Evolutionary conservation across 1,140 invertebrate genomes (phyloP), one percentile per base, ranked within the genome.

Genomic region (Zaprionus inermis): DNA sequence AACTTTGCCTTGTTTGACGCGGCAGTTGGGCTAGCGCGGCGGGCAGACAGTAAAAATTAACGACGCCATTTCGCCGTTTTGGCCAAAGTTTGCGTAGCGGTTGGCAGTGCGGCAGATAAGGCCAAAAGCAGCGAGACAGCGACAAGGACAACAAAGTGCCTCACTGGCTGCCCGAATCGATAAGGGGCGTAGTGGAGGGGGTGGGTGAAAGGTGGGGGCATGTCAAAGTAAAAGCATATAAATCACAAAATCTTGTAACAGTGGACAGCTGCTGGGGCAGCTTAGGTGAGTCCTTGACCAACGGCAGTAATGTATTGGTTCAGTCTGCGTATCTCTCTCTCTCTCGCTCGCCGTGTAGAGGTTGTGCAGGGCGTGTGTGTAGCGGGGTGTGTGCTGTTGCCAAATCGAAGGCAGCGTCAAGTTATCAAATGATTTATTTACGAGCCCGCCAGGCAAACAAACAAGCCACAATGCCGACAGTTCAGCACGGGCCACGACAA

Each of bases 371-470:
- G 38, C 24, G 10, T 46, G 28, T 51, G 24, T 36, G 3, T n/a
- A n/a, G n/a, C 3, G 24, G 24, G 24, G 24, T 55, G 38, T 38
- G 67, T 55, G 49, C 57, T 61, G 38, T 61, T 70, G 30, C 11
- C 46, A 65, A 74, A 56, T 78, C 71, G 63, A 60, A 60, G 61
- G 69, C 79, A 69, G 83, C 82, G 83, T 89, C 83, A 88, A 89
- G 83, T 89, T 88, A 88, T 88, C 83, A 88, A 88, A 88, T 88
- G 83, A 88, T 89, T 88, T 88, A 88, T 88, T 88, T 88, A 88
- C 83, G 79, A 89, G 72, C 77, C 83, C 83, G 79, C 59, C 69
- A 79, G 83, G 83, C 83, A 88, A 88, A 80, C 83, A 88, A 88
- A 83, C 83, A 89, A 89, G 73, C 70, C 73, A 65, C 66, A 59